Evolutionary conservation across 2,888 invertebrate species (phyloP).

Genomic region (Leucoma salicis): DNA sequence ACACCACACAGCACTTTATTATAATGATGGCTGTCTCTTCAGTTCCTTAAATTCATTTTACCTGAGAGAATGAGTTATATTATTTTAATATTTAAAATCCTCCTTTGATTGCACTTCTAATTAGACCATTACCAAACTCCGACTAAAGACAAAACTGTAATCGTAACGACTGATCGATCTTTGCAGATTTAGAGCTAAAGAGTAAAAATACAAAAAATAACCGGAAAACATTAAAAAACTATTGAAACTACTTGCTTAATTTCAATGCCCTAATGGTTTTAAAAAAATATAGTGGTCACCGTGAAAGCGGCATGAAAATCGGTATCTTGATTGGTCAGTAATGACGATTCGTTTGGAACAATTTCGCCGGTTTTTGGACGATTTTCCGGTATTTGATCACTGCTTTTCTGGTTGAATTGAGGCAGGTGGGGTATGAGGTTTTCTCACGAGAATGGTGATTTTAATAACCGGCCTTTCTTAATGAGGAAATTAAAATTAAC

Average conservation of each 20-base stretch:
- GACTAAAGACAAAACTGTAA: slow-evolving; percentile 23
- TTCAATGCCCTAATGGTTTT: slow-evolving; percentile 72
- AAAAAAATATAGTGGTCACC: slow-evolving; percentile 52
- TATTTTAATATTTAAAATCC: neutral
- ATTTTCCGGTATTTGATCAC: slow-evolving; percentile 78
- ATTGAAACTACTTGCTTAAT: slow-evolving; percentile 56
- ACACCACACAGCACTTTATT: slow-evolving; percentile 10
- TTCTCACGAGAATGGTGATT: slow-evolving; percentile 72
- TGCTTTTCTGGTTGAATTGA: slow-evolving; percentile 71
- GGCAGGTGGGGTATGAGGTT: slow-evolving; percentile 65
- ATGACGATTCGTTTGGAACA: slow-evolving; percentile 64
- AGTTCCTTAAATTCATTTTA: neutral
- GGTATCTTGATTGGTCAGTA: slow-evolving; percentile 55
- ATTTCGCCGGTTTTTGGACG: slow-evolving; percentile 74
- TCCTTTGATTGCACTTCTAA: slow-evolving; percentile 25
- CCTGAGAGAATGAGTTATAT: slow-evolving; percentile 5
- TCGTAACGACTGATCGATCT: slow-evolving; percentile 26
- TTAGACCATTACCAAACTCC: slow-evolving; percentile 25
- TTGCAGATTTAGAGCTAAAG: slow-evolving; percentile 32
- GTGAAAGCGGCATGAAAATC: slow-evolving; percentile 70
- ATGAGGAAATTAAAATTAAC: slow-evolving; percentile 60
- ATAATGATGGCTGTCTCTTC: neutral
- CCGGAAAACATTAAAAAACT: slow-evolving; percentile 38
- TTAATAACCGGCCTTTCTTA: slow-evolving; percentile 53
- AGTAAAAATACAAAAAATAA: slow-evolving; percentile 12